Base-by-base conservation (phyloP, 1,140 invertebrate species). In the Apis cerana region DNA sequence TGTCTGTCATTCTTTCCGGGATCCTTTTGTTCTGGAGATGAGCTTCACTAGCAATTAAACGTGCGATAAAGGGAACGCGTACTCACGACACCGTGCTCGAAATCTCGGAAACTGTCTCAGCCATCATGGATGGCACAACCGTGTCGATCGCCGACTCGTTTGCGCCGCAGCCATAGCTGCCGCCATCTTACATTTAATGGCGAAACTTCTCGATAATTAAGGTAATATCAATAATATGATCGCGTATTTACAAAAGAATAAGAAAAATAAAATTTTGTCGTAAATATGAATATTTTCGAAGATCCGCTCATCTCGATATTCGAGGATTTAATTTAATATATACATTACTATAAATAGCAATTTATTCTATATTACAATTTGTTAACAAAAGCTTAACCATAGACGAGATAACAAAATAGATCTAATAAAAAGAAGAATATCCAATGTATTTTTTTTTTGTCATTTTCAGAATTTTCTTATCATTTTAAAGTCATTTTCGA, bases 31-130 rank as follows among this genome's bases (percentile, higher is more conserved):
- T 23, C 13, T 54, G n/a, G 33, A 27, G 33, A 68, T 43, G 58
- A 59, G 65, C 65, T 70, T 81, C 68, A 74, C 67, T 82, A 58
- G 27, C 69, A 78, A 79, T 87, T 87, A 52, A 70, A 75, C 83
- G 72, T 84, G 64, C 70, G 71, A 79, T 61, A 83, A 89, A 84
- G 78, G 70, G 65, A 52, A 87, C 75, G 67, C 76, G 79, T 82
- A 85, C 78, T 89, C 85, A 79, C 82, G 84, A 80, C 81, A 87
- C 88, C 58, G 74, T 87, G 81, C 88, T 82, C 75, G 82, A 85
- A 86, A 79, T 89, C 85, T 67, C 80, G 76, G 68, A 88, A 84
- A 86, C 88, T 81, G 88, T 61, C 80, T 85, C 85, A 67, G 76
- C 87, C 88, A 89, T 89, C 81, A 85, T 87, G 80, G 64, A 77